A percentile compares a stretch with the other conserved stretches of the same genome.
Evolutionary conservation across 2,888 invertebrate species (phyloP).

Genomic region (Stenolophus ochropezus): DNA sequence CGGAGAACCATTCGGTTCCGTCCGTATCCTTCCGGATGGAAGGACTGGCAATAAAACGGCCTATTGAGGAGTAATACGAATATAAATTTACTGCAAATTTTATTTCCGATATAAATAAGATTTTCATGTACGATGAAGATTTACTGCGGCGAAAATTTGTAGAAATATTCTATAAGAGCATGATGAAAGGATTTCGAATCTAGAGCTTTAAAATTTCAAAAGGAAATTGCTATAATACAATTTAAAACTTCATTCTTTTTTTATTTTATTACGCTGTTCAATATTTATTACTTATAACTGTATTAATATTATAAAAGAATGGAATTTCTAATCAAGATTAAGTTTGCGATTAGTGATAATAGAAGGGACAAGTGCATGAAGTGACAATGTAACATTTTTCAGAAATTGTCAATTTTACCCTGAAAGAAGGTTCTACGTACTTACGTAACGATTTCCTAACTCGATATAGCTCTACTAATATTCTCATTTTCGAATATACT

Average conservation of each 20-base stretch:
- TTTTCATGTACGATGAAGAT: constrained; percentile 25
- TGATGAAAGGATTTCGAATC: neutral
- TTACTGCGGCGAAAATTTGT: neutral
- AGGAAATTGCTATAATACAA: neutral
- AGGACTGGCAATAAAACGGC: constrained; percentile 22
- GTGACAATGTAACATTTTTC: too few species aligned
- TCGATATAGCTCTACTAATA: too few species aligned
- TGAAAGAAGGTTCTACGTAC: too few species aligned
- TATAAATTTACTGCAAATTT: constrained; percentile 13
- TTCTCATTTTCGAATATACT: too few species aligned
- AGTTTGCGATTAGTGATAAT: too few species aligned
- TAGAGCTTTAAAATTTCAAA: neutral
- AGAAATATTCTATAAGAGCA: neutral
- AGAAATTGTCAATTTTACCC: too few species aligned
- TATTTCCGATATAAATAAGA: constrained; percentile 17
- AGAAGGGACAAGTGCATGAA: too few species aligned
- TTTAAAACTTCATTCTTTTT: neutral
- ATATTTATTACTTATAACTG: too few species aligned
- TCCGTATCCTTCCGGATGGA: neutral
- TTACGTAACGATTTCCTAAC: too few species aligned
- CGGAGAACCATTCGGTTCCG: constrained; percentile 14
- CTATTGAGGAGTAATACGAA: constrained; percentile 13
- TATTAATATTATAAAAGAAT: too few species aligned
- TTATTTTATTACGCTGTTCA: too few species aligned
- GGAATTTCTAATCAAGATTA: too few species aligned